Percentiles rank a stretch among this genome's conserved stretches.
These are phyloP conservation scores for Tachyglossus aculeatus DNA, from an alignment of 2,797 vertebrate genomes.

Conservation along the genomic window DNA sequence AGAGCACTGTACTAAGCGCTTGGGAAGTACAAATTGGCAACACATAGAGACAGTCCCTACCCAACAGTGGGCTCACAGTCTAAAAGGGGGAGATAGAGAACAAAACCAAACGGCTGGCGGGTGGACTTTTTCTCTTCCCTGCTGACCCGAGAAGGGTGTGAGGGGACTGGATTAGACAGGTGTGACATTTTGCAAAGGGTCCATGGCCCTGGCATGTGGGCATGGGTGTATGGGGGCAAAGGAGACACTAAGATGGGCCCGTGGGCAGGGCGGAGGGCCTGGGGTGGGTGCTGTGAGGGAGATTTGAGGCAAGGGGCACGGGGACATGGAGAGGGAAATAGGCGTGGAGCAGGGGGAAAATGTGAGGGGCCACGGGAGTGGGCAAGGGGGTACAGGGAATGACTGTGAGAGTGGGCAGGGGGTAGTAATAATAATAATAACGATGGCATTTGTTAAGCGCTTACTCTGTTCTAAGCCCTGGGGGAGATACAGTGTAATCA, in stretches of 20 bases:
- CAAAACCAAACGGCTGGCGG: too few relatives aligned
- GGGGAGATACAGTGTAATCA: too few relatives aligned
- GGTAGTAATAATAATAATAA: too few relatives aligned
- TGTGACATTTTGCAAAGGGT: not conserved
- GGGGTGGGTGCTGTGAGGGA: not conserved
- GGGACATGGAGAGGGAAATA: not conserved
- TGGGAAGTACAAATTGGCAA: too few relatives aligned
- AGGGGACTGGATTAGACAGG: not conserved
- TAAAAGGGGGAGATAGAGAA: too few relatives aligned
- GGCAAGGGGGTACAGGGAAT: too few relatives aligned
- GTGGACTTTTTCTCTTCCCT: too few relatives aligned
- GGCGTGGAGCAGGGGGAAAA: not conserved
- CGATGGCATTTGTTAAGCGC: too few relatives aligned
- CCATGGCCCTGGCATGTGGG: not conserved
- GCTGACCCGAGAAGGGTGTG: not conserved
- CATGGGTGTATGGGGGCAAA: not conserved
- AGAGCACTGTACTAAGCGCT: too few relatives aligned
- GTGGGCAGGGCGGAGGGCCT: not conserved
- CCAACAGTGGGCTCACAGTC: too few relatives aligned
- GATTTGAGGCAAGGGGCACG: not conserved
- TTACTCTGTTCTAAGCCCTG: too few relatives aligned
- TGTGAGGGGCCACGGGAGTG: not conserved
- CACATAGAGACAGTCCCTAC: too few relatives aligned
- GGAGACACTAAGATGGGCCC: fast-evolving
- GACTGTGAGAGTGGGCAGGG: not conserved